Percentiles rank a stretch among this genome's conserved stretches.
phyloP scores from a whole-genome alignment of 2,888 invertebrate species.

The Synanthedon formicaeformis region DNA sequence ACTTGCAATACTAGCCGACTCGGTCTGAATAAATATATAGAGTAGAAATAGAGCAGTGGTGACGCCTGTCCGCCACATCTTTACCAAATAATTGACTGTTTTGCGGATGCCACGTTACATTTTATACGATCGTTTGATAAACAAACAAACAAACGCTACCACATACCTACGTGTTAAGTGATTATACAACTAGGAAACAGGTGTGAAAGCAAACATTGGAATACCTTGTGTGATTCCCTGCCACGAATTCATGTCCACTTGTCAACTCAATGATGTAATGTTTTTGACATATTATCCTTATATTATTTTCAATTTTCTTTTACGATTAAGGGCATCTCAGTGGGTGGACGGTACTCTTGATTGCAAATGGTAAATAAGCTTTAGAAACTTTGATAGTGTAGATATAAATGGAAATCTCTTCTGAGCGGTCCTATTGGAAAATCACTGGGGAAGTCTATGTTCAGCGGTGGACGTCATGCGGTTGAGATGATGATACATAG shows the following conservation, averaged over 20 bases:
- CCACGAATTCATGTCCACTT: neutral
- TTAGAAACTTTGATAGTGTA: too few species aligned
- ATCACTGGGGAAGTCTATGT: too few species aligned
- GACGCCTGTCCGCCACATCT: slow-evolving; percentile 39
- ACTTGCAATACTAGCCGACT: slow-evolving; percentile 24
- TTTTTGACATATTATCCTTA: too few species aligned
- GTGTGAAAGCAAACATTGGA: slow-evolving; percentile 18
- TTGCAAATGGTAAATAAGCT: too few species aligned
- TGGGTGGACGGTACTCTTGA: too few species aligned
- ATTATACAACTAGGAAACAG: slow-evolving; percentile 13
- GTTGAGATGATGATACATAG: too few species aligned
- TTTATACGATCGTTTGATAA: slow-evolving; percentile 34
- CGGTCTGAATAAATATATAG: slow-evolving; percentile 14
- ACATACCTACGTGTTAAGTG: slow-evolving; percentile 33
- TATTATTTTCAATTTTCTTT: too few species aligned
- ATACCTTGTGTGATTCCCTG: slow-evolving; percentile 9
- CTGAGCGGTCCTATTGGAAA: too few species aligned
- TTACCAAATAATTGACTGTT: slow-evolving; percentile 19
- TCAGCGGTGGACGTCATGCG: too few species aligned
- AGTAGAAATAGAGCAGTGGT: slow-evolving; percentile 16
- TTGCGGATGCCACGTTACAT: slow-evolving; percentile 18
- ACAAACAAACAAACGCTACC: slow-evolving; percentile 15
- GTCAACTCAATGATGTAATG: slow-evolving; percentile 10
- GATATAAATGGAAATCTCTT: too few species aligned
- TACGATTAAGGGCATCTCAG: too few species aligned